Conservation (phyloP, 2,797 vertebrate species). For the Siniperca scherzeri region DNA sequence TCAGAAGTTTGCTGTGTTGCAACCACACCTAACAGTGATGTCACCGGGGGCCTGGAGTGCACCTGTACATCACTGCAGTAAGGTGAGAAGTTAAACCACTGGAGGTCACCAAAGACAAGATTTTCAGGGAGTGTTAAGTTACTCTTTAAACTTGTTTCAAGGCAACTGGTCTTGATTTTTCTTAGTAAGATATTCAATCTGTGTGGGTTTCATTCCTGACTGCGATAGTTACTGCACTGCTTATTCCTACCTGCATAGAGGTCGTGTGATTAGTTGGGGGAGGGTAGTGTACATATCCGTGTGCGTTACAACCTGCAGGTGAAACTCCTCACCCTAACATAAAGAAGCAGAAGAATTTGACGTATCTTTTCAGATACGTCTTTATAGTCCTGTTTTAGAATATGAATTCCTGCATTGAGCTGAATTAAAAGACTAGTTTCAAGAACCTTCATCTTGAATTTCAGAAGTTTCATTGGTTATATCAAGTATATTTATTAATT, state of each 20-base stretch:
- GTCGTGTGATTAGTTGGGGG: neutral
- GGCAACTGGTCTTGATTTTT: no score
- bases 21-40: slow-evolving; percentile 1
- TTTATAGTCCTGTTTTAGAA: neutral
- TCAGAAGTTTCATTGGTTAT: neutral
- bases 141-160: neutral
- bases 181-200: no score
- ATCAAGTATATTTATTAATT: neutral
- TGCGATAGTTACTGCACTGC: neutral
- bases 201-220: neutral
- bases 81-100: neutral
- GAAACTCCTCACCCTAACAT: neutral
- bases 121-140: neutral
- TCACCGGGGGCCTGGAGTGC: neutral
- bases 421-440: neutral
- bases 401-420: neutral
- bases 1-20: neutral
- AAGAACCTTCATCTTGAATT: neutral
- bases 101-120: neutral
- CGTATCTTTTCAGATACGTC: neutral
- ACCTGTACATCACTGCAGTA: neutral
- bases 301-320: neutral
- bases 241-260: slow-evolving; percentile 8
- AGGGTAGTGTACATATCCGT: neutral
- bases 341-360: neutral